These are phyloP conservation scores for Orbicella faveolata DNA, from an alignment of 64 coral and sea anemone species.

Conservation along the genomic window DNA sequence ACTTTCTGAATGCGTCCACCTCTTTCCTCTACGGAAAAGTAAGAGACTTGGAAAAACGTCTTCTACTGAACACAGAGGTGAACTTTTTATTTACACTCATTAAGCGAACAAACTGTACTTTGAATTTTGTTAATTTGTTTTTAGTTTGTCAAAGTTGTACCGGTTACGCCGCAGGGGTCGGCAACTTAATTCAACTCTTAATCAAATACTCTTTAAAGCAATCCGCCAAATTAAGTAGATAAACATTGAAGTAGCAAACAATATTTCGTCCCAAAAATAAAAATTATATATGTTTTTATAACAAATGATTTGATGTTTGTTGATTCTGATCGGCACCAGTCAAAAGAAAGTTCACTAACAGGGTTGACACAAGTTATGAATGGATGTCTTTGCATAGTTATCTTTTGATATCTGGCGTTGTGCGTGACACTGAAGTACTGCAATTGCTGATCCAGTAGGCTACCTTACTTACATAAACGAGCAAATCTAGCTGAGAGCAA, in stretches of 20 bases:
- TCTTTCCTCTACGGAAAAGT: neutral
- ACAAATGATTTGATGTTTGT: neutral
- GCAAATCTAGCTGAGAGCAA: neutral
- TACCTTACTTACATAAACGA: no score
- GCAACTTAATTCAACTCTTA: slow-evolving; percentile 2
- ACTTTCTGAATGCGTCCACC: neutral
- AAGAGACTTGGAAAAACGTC: neutral
- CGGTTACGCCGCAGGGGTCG: neutral
- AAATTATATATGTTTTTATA: neutral
- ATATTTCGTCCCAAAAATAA: neutral
- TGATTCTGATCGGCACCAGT: no score
- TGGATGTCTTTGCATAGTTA: no score
- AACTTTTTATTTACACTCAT: neutral
- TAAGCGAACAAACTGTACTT: neutral
- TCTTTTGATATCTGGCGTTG: no score
- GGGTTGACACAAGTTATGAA: no score
- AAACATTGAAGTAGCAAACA: neutral
- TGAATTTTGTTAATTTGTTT: neutral
- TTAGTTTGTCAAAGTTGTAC: neutral
- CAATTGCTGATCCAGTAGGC: no score
- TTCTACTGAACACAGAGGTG: neutral
- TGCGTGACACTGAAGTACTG: no score
- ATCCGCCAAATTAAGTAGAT: slow-evolving; percentile 8
- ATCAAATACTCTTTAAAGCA: slow-evolving; percentile 22
- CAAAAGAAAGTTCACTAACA: no score